phyloP scores from a whole-genome alignment of 2,888 invertebrate species.

The Cerceris ruficornis region DNA sequence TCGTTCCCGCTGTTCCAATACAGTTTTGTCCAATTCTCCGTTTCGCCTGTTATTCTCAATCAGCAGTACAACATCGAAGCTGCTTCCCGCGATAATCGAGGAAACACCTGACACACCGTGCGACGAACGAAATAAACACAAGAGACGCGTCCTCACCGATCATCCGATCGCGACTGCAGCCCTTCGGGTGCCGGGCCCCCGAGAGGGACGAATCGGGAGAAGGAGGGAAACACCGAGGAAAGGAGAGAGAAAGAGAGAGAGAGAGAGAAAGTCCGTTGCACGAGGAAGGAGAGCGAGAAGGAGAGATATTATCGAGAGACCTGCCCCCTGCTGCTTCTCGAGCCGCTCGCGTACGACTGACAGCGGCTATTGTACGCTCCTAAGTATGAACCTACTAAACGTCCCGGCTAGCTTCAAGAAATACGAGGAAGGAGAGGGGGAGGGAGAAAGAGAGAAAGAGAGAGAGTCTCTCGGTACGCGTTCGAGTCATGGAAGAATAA shows the following conservation, averaged over 20 bases:
- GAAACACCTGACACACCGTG: conserved; percentile 32
- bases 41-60: background rate
- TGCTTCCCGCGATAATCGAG: background rate
- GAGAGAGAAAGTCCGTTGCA: conserved; percentile 19
- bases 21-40: background rate
- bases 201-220: conserved; percentile 3
- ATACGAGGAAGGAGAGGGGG: background rate
- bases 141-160: conserved; percentile 65
- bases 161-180: conserved; percentile 68
- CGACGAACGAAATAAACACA: conserved; percentile 13
- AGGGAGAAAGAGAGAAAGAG: background rate
- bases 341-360: conserved; percentile 26
- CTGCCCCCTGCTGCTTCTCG: conserved; percentile 46
- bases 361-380: conserved; percentile 11
- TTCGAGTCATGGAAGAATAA: too few relatives aligned
- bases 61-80: conserved; percentile 3
- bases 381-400: background rate
- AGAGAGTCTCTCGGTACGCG: background rate
- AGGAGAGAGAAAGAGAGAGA: conserved; percentile 4
- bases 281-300: conserved; percentile 32
- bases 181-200: conserved; percentile 52
- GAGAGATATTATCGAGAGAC: conserved; percentile 40
- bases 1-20: conserved; percentile 3
- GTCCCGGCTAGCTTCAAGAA: background rate
- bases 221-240: conserved; percentile 21